phyloP scores from a whole-genome alignment of 2,888 invertebrate species.

The Dolomedes plantarius region DNA sequence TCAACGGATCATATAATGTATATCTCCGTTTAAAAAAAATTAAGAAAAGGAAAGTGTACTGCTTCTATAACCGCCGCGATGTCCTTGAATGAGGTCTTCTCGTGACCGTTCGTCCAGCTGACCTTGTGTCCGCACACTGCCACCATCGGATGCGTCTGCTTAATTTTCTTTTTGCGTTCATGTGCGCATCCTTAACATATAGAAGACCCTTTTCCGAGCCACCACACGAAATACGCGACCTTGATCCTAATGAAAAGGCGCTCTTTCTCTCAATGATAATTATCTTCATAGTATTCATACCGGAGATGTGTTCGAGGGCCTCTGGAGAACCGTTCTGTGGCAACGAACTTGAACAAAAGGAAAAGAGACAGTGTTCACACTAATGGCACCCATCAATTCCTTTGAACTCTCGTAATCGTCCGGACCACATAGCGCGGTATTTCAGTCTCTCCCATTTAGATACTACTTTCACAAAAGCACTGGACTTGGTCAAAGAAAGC shows the following conservation, averaged over 20 bases:
- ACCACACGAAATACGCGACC: not conserved
- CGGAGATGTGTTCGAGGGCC: not conserved
- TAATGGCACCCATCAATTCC: not conserved
- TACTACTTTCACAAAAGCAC: too few relatives aligned
- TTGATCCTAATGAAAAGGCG: constrained; percentile 2
- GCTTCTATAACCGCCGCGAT: not conserved
- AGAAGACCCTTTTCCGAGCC: not conserved
- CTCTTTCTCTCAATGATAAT: not conserved
- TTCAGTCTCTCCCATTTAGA: too few relatives aligned
- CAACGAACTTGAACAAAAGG: not conserved
- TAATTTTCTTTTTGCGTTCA: constrained; percentile 7
- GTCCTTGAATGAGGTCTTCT: constrained; percentile 2
- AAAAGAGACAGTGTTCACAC: not conserved
- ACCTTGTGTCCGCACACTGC: constrained; percentile 22
- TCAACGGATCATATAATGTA: too few relatives aligned
- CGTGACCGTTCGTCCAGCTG: not conserved
- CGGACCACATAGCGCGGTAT: too few relatives aligned
- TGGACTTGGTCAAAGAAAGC: too few relatives aligned
- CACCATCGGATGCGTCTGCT: not conserved
- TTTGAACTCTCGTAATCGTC: too few relatives aligned
- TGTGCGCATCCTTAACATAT: not conserved
- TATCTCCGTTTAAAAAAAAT: too few relatives aligned
- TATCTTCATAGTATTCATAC: not conserved
- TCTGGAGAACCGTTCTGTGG: not conserved
- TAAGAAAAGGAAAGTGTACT: not conserved